phyloP scores from a whole-genome alignment of 30 jellyfish, hydroid and myxozoan species.

The Chrysaora quinquecirrha region DNA sequence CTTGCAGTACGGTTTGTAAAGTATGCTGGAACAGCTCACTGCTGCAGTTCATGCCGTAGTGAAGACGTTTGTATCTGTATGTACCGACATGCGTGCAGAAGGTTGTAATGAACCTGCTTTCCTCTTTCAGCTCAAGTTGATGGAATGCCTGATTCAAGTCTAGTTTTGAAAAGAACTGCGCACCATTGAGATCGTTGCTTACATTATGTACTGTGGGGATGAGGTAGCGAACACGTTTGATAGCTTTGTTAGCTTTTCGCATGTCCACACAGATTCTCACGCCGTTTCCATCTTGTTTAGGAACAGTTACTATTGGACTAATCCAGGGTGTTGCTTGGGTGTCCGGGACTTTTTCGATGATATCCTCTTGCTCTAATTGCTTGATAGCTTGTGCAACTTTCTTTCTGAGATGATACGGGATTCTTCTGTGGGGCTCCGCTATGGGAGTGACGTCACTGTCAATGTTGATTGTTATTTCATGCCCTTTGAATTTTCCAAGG shows the following conservation, averaged over 20 bases:
- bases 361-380: not conserved
- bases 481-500: conserved; percentile 21
- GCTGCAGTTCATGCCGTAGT: conserved; percentile 52
- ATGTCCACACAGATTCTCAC: conserved; percentile 39
- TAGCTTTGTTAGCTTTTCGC: conserved; percentile 45
- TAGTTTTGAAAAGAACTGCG: conserved; percentile 4
- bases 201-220: conserved; percentile 35
- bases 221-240: conserved; percentile 22
- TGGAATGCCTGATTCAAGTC: conserved; percentile 45
- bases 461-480: not conserved
- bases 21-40: conserved; percentile 20
- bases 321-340: conserved; percentile 28
- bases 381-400: not conserved
- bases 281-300: conserved; percentile 13
- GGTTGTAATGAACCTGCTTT: conserved; percentile 29
- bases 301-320: conserved; percentile 17
- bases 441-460: conserved; percentile 11
- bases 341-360: conserved; percentile 30
- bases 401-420: conserved; percentile 35
- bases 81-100: conserved; percentile 47
- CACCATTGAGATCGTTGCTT: conserved; percentile 16
- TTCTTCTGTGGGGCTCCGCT: conserved; percentile 21
- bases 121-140: conserved; percentile 33
- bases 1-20: conserved; percentile 8
- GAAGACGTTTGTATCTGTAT: conserved; percentile 34